Evolutionary conservation across 2,888 invertebrate genomes (phyloP).

Genomic region (Malachius bipustulatus): DNA sequence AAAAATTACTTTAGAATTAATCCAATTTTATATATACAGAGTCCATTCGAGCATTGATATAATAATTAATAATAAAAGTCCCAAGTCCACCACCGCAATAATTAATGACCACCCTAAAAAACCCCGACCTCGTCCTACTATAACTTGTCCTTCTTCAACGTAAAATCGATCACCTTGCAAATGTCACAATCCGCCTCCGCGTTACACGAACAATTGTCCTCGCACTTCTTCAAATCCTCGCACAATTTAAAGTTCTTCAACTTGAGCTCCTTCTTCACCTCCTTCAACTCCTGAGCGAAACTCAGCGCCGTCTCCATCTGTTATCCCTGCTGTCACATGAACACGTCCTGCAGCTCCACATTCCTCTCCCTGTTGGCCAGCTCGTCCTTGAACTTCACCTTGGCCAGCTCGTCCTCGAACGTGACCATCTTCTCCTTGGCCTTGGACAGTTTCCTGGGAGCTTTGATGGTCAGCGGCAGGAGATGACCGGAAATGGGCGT

Average conservation of each 20-base stretch:
- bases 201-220: conserved; percentile 35
- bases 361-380: conserved; percentile 34
- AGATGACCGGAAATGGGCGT: conserved; percentile 32
- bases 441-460: conserved; percentile 36
- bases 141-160: conserved; percentile 34
- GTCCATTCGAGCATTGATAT: too few relatives aligned
- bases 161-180: conserved; percentile 36
- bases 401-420: conserved; percentile 55
- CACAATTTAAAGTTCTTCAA: conserved; percentile 35
- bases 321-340: conserved; percentile 59
- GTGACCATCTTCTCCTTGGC: conserved; percentile 68
- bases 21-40: too few relatives aligned
- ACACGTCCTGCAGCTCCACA: conserved; percentile 54
- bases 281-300: conserved; percentile 19
- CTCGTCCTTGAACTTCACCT: conserved; percentile 17
- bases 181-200: conserved; percentile 36
- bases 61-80: too few relatives aligned
- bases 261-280: conserved; percentile 31
- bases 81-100: too few relatives aligned
- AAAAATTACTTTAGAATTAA: too few relatives aligned
- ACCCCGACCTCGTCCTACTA: too few relatives aligned
- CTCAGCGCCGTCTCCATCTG: conserved; percentile 24
- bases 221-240: conserved; percentile 35
- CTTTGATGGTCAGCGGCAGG: conserved; percentile 31
- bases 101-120: too few relatives aligned